Evolutionary conservation across 2,888 invertebrate genomes (phyloP), one percentile per base, ranked within the genome.

Genomic region (Selenia dentaria): DNA sequence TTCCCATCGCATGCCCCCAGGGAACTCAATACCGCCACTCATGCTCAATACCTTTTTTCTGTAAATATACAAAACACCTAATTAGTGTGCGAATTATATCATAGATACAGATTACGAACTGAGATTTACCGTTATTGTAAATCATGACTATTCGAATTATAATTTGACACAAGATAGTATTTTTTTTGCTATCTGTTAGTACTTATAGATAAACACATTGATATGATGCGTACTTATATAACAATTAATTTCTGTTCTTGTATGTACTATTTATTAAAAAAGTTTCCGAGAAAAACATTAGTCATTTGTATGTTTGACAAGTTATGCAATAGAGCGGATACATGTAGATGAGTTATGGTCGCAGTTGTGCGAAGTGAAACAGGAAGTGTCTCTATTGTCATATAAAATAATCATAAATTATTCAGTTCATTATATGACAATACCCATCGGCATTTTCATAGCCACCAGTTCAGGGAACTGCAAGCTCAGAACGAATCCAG

Each of bases 11-110:
- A 98, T 90, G 56, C 90, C 91, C 46, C 96, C 97, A 20, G 95
- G 94, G 63, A 93, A 94, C 70, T 97, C 96, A 49, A 98, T 95
- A 16, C 97, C 97, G 9, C 91, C 90, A 60, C 96, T 96, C 67
- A 97, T 95, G 86, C 95, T 95, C 51, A 98, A 92, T 39, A 98
- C 96, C 81, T 96, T 96, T 64, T 94, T 94, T 79, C 98, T 98
- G 89, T 35, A 92, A 92, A 63, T 63, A 67, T 20, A 66, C 25
- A 59, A 55, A 29, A 47, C 14, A 36, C 14, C 18, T 25, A 9
- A 10, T 25, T 25, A 25, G n/a, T 9, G 2, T 6, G 8, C 8
- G 8, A 22, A 22, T 6, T 8, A 16, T 4, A 16, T 4, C 4
- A 16, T 4, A 16, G 4, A 16, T 16, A 16, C 16, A n/a, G n/a